These are phyloP conservation scores for Dryadula phaetusa DNA, from an alignment of 2,888 invertebrate species.

Conservation along the genomic window DNA sequence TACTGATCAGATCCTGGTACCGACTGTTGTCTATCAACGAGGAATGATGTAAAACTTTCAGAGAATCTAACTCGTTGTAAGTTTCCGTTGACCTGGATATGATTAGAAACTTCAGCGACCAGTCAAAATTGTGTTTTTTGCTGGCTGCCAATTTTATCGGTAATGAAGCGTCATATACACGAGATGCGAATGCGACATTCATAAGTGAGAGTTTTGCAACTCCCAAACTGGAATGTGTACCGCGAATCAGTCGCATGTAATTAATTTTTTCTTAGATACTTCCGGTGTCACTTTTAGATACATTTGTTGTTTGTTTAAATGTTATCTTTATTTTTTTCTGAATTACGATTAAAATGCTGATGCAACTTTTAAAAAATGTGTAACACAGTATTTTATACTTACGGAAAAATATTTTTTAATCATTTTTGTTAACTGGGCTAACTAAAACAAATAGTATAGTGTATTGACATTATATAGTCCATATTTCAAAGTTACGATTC, in stretches of 20 bases:
- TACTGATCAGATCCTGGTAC: slow-evolving; percentile 78
- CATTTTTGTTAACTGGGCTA: neutral
- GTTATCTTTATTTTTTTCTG: neutral
- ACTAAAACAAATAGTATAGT: neutral
- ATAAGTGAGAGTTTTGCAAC: slow-evolving; percentile 82
- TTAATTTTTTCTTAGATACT: slow-evolving; percentile 70
- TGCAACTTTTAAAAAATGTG: neutral
- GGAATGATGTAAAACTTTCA: slow-evolving; percentile 82
- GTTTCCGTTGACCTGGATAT: slow-evolving; percentile 82
- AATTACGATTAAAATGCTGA: neutral
- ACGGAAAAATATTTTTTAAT: neutral
- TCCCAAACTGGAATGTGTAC: slow-evolving; percentile 79
- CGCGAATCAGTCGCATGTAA: slow-evolving; percentile 62
- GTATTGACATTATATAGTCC: too few species aligned
- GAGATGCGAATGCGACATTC: slow-evolving; percentile 78
- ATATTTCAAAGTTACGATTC: neutral
- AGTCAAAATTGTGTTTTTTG: slow-evolving; percentile 79
- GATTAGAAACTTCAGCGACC: slow-evolving; percentile 77
- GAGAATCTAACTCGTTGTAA: slow-evolving; percentile 72
- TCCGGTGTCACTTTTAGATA: slow-evolving; percentile 65
- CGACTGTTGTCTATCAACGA: slow-evolving; percentile 65
- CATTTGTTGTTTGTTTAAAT: slow-evolving; percentile 31
- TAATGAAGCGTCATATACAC: slow-evolving; percentile 72
- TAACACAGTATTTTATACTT: neutral
- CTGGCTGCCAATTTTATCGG: slow-evolving; percentile 74